These are phyloP conservation scores for Meloe dianella DNA, from an alignment of 2,888 invertebrate species.

Conservation along the genomic window DNA sequence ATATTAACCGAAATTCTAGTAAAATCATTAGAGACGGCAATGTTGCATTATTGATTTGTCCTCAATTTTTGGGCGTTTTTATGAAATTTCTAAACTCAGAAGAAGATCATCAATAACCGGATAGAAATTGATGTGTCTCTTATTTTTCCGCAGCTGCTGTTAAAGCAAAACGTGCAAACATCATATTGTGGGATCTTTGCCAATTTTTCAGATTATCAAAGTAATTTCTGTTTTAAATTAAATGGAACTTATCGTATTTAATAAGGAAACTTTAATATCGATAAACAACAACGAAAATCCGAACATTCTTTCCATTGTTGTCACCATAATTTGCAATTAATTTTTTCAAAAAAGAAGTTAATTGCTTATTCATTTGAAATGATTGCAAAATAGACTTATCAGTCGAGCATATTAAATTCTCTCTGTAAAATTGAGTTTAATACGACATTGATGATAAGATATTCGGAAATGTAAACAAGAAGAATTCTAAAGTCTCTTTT, in stretches of 20 bases:
- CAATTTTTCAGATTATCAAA: conserved; percentile 3
- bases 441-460: background rate
- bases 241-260: background rate
- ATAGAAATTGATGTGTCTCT: conserved; percentile 34
- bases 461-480: background rate
- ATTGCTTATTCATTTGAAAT: background rate
- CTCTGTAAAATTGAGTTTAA: background rate
- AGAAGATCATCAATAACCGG: conserved; percentile 15
- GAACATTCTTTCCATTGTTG: too few species aligned
- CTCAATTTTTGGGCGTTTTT: background rate
- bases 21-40: background rate
- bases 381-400: too few species aligned
- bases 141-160: conserved; percentile 7
- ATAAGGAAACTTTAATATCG: background rate
- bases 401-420: background rate
- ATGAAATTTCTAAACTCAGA: background rate
- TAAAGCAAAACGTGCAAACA: conserved; percentile 16
- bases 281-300: too few species aligned
- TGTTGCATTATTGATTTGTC: background rate
- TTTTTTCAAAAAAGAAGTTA: background rate
- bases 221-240: background rate
- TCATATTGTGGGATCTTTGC: background rate
- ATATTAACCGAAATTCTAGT: background rate
- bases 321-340: too few species aligned
- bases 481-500: background rate